Percentiles rank a stretch among this genome's conserved stretches.
phyloP scores from a whole-genome alignment of 53 echinoderm and acorn worm genomes.

The Paracentrotus lividus region DNA sequence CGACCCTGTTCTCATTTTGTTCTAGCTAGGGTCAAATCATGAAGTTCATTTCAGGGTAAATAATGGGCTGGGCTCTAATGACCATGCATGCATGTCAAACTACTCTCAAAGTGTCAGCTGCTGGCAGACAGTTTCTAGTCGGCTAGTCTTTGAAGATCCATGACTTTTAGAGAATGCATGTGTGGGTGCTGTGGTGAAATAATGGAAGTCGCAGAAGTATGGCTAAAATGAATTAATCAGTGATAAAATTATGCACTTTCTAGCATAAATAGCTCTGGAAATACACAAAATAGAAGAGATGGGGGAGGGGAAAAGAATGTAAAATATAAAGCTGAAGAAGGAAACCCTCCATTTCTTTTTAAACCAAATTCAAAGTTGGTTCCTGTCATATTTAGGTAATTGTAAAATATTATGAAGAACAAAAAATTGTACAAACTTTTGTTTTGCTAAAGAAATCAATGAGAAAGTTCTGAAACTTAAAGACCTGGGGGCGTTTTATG shows the following conservation, averaged over 20 bases:
- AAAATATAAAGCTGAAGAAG: too few species aligned
- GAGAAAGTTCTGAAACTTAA: too few species aligned
- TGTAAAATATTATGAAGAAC: neutral
- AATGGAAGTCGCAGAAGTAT: too few species aligned
- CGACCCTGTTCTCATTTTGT: neutral
- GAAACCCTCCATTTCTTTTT: too few species aligned
- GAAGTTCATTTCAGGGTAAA: neutral
- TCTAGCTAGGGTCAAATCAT: neutral
- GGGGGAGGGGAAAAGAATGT: too few species aligned
- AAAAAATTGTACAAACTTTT: neutral
- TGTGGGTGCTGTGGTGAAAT: neutral
- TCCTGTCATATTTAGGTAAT: neutral
- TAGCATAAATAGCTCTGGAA: too few species aligned
- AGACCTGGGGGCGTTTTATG: neutral
- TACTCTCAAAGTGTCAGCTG: slow-evolving; percentile 30
- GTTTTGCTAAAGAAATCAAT: neutral
- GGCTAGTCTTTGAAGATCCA: slow-evolving; percentile 27
- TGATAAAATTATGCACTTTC: neutral
- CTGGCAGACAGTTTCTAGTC: slow-evolving; percentile 4
- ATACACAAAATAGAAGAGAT: too few species aligned
- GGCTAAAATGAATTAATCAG: neutral
- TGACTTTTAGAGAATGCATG: neutral
- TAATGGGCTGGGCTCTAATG: neutral
- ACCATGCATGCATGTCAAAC: neutral
- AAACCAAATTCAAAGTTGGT: too few species aligned